Conservation (phyloP, 2,113 vertebrate genomes). For the Dicerorhinus sumatrensis region DNA sequence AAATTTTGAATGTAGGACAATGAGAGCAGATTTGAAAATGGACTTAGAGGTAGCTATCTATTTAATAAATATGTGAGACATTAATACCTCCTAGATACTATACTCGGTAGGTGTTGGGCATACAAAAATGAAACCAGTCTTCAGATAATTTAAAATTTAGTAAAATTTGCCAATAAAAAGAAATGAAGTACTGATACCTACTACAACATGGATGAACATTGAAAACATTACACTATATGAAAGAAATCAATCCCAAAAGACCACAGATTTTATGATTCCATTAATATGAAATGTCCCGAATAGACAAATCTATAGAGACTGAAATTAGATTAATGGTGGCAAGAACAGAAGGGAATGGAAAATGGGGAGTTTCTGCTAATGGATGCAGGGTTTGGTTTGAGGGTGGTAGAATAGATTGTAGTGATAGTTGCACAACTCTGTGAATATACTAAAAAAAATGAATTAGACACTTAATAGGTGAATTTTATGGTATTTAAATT, state of each 20-base stretch:
- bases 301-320: neutral
- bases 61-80: neutral
- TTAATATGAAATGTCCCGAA: neutral
- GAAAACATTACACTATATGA: neutral
- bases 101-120: neutral
- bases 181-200: neutral
- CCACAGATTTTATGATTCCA: neutral
- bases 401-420: neutral
- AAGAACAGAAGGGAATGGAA: neutral
- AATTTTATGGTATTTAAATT: slow-evolving; percentile 12
- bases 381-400: neutral
- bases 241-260: neutral
- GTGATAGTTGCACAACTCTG: neutral
- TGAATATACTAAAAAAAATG: neutral
- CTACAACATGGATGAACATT: neutral
- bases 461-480: neutral
- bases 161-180: neutral
- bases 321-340: neutral
- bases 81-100: neutral
- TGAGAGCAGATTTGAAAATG: neutral
- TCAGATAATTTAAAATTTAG: neutral
- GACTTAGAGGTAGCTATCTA: neutral
- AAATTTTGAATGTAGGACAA: neutral
- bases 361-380: neutral
- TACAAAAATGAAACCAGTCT: neutral